A percentile compares a stretch with the other conserved stretches of the same genome.
These are phyloP conservation scores for Enteromius afrohamiltoni DNA, from an alignment of 2,797 vertebrate genomes.

Conservation along the genomic window DNA sequence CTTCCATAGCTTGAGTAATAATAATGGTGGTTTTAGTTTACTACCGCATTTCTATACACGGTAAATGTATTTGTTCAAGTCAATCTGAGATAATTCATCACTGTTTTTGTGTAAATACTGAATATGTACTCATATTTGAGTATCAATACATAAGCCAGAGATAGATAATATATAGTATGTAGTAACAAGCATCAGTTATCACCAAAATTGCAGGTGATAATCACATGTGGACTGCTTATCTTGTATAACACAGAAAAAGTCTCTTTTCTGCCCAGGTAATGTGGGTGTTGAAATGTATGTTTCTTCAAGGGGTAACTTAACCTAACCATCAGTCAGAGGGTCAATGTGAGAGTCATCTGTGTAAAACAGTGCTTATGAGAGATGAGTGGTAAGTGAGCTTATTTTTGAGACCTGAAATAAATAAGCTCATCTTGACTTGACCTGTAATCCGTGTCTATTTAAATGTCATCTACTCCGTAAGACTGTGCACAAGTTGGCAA, in stretches of 20 bases:
- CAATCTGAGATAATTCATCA: not conserved
- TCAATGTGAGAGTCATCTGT: not conserved
- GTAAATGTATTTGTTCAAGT: not conserved
- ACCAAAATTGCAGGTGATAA: not conserved
- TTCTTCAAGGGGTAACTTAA: not conserved
- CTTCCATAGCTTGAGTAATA: not conserved
- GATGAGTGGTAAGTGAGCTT: not conserved
- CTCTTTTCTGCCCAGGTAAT: not conserved
- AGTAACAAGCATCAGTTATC: not conserved
- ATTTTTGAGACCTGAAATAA: conserved; percentile 15
- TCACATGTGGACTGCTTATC: not conserved
- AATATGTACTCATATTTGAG: not conserved
- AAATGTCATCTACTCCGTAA: conserved; percentile 30
- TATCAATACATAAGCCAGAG: not conserved
- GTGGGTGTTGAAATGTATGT: not conserved
- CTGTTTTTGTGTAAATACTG: not conserved
- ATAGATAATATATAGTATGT: not conserved
- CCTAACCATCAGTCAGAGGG: not conserved
- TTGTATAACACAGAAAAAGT: not conserved
- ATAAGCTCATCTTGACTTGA: conserved; percentile 3
- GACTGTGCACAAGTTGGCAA: not conserved
- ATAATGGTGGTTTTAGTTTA: not conserved
- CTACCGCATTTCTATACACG: not conserved
- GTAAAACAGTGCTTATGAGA: not conserved
- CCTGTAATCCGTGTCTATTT: conserved; percentile 34